Base-by-base conservation (phyloP, 1,140 invertebrate genomes). In the Aleiodes sp. region DNA sequence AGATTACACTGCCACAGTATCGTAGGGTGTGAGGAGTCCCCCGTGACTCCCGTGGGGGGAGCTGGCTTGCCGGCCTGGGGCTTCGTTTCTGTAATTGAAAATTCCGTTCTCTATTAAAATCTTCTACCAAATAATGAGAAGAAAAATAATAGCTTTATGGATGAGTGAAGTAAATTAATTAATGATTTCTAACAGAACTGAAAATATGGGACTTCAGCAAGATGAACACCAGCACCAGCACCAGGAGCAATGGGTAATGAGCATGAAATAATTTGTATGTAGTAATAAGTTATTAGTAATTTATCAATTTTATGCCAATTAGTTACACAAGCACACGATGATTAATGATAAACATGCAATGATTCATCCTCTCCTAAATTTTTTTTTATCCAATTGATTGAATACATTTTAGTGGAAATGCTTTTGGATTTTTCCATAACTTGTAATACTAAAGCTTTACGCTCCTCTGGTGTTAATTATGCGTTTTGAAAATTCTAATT, bases 1-100 rank as follows among this genome's bases (percentile, higher is more conserved):
- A 95, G 91, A 90, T 95, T 95, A 95, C 93, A 95, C 94, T 94
- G 94, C 94, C 93, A 95, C 92, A 94, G 94, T 95, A 94, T 95
- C 93, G 93, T 95, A 95, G 92, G 94, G 92, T 94, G 94, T 94
- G 93, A 86, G 81, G 85, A 95, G 91, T 93, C 93, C 93, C 89
- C 91, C 90, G 88, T 90, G 88, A 87, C 89, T 88, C 88, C 87
- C 86, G 88, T 87, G 84, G 87, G 86, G 76, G 87, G 88, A 84
- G 87, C 83, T 80, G 87, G 91, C 87, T 89, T 91, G 90, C 88
- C 86, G 84, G 89, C 88, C 76, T 80, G 84, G 89, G 89, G 88
- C 92, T 94, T 95, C 93, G 92, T 94, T 94, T 94, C 94, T 94
- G 90, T 65, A 90, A 89, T 28, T 82, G 74, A 65, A 67, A 68